Evolutionary conservation across 2,888 invertebrate species (phyloP).

Genomic region (Exephanes ischioxanthus): DNA sequence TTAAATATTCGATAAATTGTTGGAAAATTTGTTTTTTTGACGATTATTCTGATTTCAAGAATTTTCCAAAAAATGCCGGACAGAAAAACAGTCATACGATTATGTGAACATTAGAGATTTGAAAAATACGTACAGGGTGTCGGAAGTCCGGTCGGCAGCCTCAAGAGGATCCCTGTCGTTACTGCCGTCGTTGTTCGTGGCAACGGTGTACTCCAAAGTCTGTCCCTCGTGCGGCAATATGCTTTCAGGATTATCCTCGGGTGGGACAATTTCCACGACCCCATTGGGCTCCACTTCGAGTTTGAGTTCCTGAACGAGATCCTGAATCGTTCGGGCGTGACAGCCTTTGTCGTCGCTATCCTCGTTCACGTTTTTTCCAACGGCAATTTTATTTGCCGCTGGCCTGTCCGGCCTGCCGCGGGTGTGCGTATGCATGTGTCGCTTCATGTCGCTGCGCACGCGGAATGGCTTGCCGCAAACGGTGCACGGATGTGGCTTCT

Average conservation of each 20-base stretch:
- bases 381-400: slow-evolving; percentile 46
- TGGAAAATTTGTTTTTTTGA: too few relatives aligned
- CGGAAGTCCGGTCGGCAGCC: slow-evolving; percentile 83
- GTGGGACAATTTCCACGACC: slow-evolving; percentile 79
- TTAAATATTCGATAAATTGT: too few relatives aligned
- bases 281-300: slow-evolving; percentile 80
- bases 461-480: slow-evolving; percentile 94
- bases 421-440: slow-evolving; percentile 91
- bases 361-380: slow-evolving; percentile 67
- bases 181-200: slow-evolving; percentile 69
- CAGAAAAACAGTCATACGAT: too few relatives aligned
- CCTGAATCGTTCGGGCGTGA: slow-evolving; percentile 77
- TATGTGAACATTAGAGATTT: too few relatives aligned
- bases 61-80: too few relatives aligned
- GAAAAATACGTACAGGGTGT: slow-evolving; percentile 83
- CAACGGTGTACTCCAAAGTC: slow-evolving; percentile 79
- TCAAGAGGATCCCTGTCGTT: slow-evolving; percentile 84
- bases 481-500: slow-evolving; percentile 91
- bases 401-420: slow-evolving; percentile 79
- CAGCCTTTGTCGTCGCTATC: slow-evolving; percentile 67
- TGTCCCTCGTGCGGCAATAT: slow-evolving; percentile 82
- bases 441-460: slow-evolving; percentile 92
- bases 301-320: slow-evolving; percentile 81
- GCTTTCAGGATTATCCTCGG: slow-evolving; percentile 81
- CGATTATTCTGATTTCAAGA: too few relatives aligned